A percentile compares a stretch with the other conserved stretches of the same genome.
phyloP scores from a whole-genome alignment of 2,888 invertebrate genomes.

The Pheosia gnoma region DNA sequence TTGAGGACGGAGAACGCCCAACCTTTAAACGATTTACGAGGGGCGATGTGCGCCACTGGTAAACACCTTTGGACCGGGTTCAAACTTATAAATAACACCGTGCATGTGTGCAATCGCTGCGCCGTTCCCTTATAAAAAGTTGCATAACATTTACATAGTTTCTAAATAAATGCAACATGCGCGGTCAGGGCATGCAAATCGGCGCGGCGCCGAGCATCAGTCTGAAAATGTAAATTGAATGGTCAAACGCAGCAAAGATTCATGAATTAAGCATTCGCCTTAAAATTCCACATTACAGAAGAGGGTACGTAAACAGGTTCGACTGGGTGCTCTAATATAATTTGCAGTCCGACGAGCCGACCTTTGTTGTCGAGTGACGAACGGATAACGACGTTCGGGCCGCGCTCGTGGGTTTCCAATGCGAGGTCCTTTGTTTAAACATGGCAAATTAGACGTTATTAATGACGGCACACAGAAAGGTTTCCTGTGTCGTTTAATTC shows the following conservation, averaged over 20 bases:
- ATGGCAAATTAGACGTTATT: constrained; percentile 65
- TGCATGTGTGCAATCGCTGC: constrained; percentile 44
- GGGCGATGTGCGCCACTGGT: constrained; percentile 66
- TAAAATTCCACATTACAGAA: constrained; percentile 70
- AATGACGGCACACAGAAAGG: constrained; percentile 59
- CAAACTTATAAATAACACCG: constrained; percentile 61
- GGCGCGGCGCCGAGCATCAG: constrained; percentile 59
- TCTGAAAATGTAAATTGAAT: constrained; percentile 78
- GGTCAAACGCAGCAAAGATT: constrained; percentile 73
- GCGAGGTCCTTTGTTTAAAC: constrained; percentile 58
- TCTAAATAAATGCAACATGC: constrained; percentile 62
- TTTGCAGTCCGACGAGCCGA: constrained; percentile 66
- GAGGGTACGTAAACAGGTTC: constrained; percentile 65
- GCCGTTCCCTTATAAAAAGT: constrained; percentile 35
- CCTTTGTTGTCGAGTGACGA: constrained; percentile 66
- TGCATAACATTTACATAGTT: constrained; percentile 54
- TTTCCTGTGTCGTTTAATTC: constrained; percentile 56
- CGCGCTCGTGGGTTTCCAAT: constrained; percentile 48
- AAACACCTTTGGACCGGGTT: constrained; percentile 61
- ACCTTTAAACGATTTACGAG: constrained; percentile 82
- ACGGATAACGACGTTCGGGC: constrained; percentile 62
- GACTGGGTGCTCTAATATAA: constrained; percentile 70
- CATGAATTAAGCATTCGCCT: constrained; percentile 77
- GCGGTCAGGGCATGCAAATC: constrained; percentile 69
- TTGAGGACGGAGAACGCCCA: constrained; percentile 77